Percentiles rank a stretch among this genome's conserved stretches.
phyloP scores from a whole-genome alignment of 2,797 vertebrate species.

The Scomberomorus guttatus region DNA sequence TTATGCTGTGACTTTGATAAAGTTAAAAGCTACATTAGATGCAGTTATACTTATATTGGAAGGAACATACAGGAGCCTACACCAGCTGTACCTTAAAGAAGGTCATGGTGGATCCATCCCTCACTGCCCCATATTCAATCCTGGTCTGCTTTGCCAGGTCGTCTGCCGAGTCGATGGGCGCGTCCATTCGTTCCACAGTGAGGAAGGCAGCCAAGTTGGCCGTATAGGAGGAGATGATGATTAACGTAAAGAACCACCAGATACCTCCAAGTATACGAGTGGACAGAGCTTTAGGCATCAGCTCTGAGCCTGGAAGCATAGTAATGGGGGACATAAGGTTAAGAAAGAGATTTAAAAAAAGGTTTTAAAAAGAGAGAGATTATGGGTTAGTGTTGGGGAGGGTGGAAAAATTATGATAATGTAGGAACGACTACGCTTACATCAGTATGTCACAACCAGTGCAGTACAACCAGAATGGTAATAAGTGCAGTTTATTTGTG shows the following conservation, averaged over 20 bases:
- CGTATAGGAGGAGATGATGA: constrained; percentile 99
- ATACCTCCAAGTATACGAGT: constrained; percentile 98
- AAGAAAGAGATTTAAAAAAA: neutral
- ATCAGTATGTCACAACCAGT: neutral
- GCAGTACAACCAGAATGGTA: neutral
- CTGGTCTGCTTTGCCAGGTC: constrained; percentile 97
- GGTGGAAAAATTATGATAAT: neutral
- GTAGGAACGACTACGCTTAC: neutral
- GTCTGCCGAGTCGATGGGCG: constrained; percentile 96
- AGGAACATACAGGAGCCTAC: neutral
- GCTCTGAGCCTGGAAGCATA: constrained; percentile 91
- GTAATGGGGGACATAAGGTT: constrained; percentile 14
- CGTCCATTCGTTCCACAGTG: constrained; percentile 98
- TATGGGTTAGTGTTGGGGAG: neutral
- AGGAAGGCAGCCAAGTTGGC: constrained; percentile 99
- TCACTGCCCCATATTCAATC: constrained; percentile 96
- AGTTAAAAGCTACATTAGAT: neutral
- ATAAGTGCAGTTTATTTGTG: neutral
- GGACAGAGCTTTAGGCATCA: constrained; percentile 98
- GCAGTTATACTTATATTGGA: neutral
- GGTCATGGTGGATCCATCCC: constrained; percentile 98
- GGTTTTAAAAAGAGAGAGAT: neutral
- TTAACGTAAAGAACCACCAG: constrained; percentile 99
- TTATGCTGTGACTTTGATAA: constrained; percentile 3
- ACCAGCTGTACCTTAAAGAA: constrained; percentile 94